Evolutionary conservation across 2,888 invertebrate species (phyloP).

Genomic region (Idaea biselata): DNA sequence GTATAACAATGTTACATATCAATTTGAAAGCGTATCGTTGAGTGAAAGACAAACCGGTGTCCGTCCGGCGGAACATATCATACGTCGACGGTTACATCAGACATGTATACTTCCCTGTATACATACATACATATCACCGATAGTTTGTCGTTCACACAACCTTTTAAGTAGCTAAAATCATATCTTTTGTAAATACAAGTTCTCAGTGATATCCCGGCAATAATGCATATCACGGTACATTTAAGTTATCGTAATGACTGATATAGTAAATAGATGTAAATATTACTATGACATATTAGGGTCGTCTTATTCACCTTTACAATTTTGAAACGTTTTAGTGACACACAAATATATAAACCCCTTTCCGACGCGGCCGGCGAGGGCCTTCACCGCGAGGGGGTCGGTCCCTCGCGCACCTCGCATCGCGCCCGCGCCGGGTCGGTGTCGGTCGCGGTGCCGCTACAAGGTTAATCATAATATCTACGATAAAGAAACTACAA

Average conservation of each 20-base stretch:
- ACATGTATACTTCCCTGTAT: no score
- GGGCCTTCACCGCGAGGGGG: conserved; percentile 17
- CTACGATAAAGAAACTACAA: conserved; percentile 15
- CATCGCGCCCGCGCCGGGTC: no score
- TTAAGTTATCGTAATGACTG: conserved; percentile 57
- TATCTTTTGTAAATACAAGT: conserved; percentile 57
- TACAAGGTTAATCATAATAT: conserved; percentile 1
- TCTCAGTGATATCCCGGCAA: conserved; percentile 73
- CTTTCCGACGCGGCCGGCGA: conserved; percentile 30
- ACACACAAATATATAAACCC: conserved; percentile 50
- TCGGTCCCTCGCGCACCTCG: background rate
- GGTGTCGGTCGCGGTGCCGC: background rate
- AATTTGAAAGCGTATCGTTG: conserved; percentile 31
- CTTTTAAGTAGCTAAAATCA: conserved; percentile 40
- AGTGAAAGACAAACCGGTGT: conserved; percentile 30
- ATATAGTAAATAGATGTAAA: conserved; percentile 37
- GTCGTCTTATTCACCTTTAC: conserved; percentile 42
- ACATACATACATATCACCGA: conserved; percentile 17
- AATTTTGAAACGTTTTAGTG: conserved; percentile 52
- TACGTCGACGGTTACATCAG: background rate
- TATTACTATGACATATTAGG: conserved; percentile 24
- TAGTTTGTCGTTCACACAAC: conserved; percentile 36
- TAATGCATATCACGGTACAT: conserved; percentile 73
- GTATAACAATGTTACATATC: conserved; percentile 29
- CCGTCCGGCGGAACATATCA: conserved; percentile 10